Percentiles rank a stretch among this genome's conserved stretches.
Conservation (phyloP, 1,140 invertebrate species). For the Heliothis virescens region DNA sequence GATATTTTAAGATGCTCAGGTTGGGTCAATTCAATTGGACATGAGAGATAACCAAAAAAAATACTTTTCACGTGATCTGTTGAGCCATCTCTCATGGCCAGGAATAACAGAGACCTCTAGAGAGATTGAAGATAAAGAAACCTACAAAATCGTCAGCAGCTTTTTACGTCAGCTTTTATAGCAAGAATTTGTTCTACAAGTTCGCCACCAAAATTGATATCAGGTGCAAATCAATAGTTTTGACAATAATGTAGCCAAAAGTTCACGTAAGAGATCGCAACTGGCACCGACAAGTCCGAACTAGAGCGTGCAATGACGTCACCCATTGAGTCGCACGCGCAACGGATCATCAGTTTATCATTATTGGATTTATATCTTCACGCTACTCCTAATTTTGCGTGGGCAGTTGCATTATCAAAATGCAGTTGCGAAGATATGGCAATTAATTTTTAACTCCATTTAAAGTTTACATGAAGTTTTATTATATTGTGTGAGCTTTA, state of each 20-base stretch:
- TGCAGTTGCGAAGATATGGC: background rate
- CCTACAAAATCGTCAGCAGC: no score
- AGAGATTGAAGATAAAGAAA: no score
- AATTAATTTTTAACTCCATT: no score
- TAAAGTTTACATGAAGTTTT: background rate
- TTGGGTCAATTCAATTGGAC: no score
- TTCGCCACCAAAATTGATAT: background rate
- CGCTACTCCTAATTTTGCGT: background rate
- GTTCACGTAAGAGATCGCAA: constrained; percentile 37
- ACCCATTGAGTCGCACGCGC: constrained; percentile 36
- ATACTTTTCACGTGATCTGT: no score
- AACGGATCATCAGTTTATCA: constrained; percentile 48
- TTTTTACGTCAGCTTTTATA: background rate
- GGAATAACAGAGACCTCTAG: no score
- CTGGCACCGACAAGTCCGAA: constrained; percentile 47
- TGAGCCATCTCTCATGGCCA: no score
- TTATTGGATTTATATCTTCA: constrained; percentile 42
- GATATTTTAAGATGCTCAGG: no score
- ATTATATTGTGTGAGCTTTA: background rate
- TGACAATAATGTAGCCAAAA: constrained; percentile 40
- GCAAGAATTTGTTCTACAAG: background rate
- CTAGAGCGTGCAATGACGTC: constrained; percentile 48
- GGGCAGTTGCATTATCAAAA: background rate
- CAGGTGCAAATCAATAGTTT: constrained; percentile 23
- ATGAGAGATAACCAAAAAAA: no score